Evolutionary conservation across 2,888 invertebrate genomes (phyloP).

Genomic region (Cryptocephalus moraei): DNA sequence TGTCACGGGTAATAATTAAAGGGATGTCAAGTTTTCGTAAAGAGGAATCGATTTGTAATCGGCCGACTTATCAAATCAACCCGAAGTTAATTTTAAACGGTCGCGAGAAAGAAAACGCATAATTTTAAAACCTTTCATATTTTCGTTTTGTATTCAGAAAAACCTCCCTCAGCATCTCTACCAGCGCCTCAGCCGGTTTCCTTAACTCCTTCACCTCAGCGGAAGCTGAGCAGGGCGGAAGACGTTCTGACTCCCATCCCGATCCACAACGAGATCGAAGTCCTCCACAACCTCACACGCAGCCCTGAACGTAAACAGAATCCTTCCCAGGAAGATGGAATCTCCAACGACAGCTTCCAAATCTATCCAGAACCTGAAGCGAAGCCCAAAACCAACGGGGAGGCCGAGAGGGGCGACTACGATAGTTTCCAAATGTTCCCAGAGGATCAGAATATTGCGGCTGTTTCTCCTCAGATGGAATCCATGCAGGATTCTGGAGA

Average conservation of each 20-base stretch:
- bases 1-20: no score
- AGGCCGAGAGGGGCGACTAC: neutral
- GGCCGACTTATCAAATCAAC: neutral
- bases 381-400: neutral
- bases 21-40: no score
- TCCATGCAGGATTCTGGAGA: neutral
- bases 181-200: no score
- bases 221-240: constrained; percentile 13
- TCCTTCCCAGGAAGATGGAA: constrained; percentile 4
- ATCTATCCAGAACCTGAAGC: constrained; percentile 8
- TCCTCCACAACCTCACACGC: constrained; percentile 57
- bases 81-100: neutral
- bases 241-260: constrained; percentile 28
- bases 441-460: neutral
- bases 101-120: no score
- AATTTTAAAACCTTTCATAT: no score
- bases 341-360: constrained; percentile 18
- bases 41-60: neutral
- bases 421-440: neutral
- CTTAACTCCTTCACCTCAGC: no score
- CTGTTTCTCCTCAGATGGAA: neutral
- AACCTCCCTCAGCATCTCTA: no score
- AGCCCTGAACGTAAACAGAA: constrained; percentile 40
- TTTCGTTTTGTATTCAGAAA: no score
- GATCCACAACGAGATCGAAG: constrained; percentile 54